A percentile compares a stretch with the other conserved stretches of the same genome.
phyloP scores from a whole-genome alignment of 2,888 invertebrate species.

The Charanyca ferruginea region DNA sequence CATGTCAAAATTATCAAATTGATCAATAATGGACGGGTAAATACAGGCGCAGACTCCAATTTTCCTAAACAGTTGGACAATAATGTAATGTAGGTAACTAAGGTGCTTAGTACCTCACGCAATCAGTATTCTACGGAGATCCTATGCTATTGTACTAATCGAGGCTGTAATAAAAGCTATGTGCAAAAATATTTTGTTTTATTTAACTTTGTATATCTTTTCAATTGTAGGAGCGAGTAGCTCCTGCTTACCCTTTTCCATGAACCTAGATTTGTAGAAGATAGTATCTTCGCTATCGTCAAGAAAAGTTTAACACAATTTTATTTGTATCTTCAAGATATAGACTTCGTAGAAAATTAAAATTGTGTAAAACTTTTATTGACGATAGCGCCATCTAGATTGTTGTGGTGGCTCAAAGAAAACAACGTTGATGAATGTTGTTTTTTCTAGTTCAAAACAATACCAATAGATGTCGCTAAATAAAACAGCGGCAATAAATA shows the following conservation, averaged over 20 bases:
- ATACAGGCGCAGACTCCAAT: conserved; percentile 48
- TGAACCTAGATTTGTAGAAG: no score
- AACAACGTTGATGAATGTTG: background rate
- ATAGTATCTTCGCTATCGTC: no score
- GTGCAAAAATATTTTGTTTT: conserved; percentile 66
- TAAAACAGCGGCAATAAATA: background rate
- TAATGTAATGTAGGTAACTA: conserved; percentile 62
- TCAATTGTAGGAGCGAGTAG: background rate
- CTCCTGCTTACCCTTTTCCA: no score
- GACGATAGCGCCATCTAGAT: conserved; percentile 34
- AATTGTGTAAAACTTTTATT: background rate
- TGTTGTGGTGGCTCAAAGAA: background rate
- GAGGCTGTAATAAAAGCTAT: conserved; percentile 86
- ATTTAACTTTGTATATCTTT: conserved; percentile 37
- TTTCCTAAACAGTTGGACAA: conserved; percentile 57
- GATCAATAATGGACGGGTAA: conserved; percentile 16
- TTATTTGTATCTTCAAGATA: no score
- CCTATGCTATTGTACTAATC: conserved; percentile 72
- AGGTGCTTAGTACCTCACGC: conserved; percentile 57
- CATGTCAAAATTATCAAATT: conserved; percentile 19
- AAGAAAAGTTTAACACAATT: no score
- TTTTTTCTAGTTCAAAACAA: background rate
- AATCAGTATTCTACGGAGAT: conserved; percentile 83
- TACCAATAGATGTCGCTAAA: conserved; percentile 27
- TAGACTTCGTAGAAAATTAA: no score